Percentiles rank a stretch among this genome's conserved stretches.
Conservation (phyloP, 2,797 vertebrate species). For the Telmatherina bonti region DNA sequence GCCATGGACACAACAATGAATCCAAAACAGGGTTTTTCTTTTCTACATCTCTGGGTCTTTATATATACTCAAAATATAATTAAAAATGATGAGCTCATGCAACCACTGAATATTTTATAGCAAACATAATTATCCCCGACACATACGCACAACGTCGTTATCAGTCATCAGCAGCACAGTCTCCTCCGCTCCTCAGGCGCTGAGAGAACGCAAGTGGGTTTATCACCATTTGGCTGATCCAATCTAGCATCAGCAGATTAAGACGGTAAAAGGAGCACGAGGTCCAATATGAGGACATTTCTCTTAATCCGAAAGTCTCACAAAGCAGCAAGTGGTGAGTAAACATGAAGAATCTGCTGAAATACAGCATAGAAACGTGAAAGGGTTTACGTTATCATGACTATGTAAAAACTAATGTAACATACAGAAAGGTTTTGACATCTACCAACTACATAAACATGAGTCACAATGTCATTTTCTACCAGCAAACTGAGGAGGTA, state of each 20-base stretch:
- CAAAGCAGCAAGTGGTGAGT: neutral
- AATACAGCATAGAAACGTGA: too few species aligned
- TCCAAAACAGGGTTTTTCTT: neutral
- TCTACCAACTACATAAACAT: too few species aligned
- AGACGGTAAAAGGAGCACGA: neutral
- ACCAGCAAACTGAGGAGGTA: too few species aligned
- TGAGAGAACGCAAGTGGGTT: neutral
- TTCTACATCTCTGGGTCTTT: neutral
- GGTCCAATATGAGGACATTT: neutral
- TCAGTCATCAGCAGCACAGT: neutral
- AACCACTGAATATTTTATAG: neutral
- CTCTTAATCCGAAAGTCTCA: neutral
- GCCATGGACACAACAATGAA: neutral
- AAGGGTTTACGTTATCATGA: too few species aligned
- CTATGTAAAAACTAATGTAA: too few species aligned
- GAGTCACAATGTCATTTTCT: too few species aligned
- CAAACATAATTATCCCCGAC: neutral
- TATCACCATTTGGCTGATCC: neutral
- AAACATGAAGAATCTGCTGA: neutral
- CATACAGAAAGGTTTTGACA: too few species aligned
- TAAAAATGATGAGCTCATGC: neutral
- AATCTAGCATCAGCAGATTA: neutral
- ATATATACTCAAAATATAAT: neutral
- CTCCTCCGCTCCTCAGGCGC: neutral
- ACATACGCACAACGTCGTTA: neutral